These are phyloP conservation scores for Megamerina dolium DNA, from an alignment of 2,888 invertebrate species.

Conservation along the genomic window DNA sequence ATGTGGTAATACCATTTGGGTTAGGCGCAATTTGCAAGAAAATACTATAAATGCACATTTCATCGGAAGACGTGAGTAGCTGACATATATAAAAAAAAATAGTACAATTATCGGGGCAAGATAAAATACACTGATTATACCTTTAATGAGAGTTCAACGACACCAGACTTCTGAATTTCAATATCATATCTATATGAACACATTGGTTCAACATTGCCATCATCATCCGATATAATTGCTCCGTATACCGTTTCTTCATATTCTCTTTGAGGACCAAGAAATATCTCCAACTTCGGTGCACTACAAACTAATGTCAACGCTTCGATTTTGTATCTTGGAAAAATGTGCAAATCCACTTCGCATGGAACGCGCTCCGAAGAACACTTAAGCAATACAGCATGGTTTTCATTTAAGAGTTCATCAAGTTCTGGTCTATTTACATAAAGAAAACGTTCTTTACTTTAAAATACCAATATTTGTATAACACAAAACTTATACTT, in stretches of 20 bases:
- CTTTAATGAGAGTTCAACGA: slow-evolving; percentile 35
- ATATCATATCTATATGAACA: slow-evolving; percentile 39
- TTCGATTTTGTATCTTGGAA: slow-evolving; percentile 34
- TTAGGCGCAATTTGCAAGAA: slow-evolving; percentile 37
- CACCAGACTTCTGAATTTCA: slow-evolving; percentile 38
- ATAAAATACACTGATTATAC: slow-evolving; percentile 15
- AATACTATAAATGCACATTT: slow-evolving; percentile 44
- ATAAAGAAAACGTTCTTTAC: too few species aligned
- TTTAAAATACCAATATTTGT: too few species aligned
- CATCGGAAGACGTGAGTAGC: slow-evolving; percentile 31
- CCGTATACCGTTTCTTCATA: slow-evolving; percentile 42
- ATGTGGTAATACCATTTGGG: slow-evolving; percentile 39
- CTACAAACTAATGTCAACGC: slow-evolving; percentile 38
- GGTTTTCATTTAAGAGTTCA: slow-evolving; percentile 34
- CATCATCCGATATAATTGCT: slow-evolving; percentile 21
- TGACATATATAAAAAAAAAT: slow-evolving; percentile 11
- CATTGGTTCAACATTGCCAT: slow-evolving; percentile 27
- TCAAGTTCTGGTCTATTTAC: slow-evolving; percentile 33
- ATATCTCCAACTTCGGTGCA: slow-evolving; percentile 40
- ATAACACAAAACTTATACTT: too few species aligned
- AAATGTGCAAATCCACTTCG: slow-evolving; percentile 33
- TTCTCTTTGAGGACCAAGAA: slow-evolving; percentile 36
- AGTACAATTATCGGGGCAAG: too few species aligned
- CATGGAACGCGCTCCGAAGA: too few species aligned
- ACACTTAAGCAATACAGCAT: slow-evolving; percentile 35